Conservation (phyloP, 1,140 invertebrate genomes). For the Tenebrio molitor region DNA sequence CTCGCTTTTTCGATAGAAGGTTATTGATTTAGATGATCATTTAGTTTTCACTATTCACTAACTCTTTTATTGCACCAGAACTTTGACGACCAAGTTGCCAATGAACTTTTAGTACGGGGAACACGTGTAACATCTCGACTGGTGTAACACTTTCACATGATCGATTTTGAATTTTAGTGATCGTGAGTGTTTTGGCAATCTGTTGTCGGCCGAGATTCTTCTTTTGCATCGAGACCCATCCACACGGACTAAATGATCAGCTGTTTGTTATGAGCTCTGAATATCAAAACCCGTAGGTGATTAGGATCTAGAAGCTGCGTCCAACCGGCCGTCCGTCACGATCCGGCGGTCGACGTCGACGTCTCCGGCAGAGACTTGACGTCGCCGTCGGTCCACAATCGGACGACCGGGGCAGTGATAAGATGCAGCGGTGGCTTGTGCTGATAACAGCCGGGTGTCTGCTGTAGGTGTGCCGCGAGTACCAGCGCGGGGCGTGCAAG, state of each 20-base stretch:
- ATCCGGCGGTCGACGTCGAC: slow-evolving; percentile 4
- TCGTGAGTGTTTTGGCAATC: slow-evolving; percentile 13
- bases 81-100: slow-evolving; percentile 34
- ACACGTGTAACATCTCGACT: too few relatives aligned
- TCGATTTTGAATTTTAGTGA: too few relatives aligned
- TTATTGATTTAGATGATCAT: slow-evolving; percentile 62
- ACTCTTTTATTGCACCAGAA: slow-evolving; percentile 20
- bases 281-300: slow-evolving; percentile 37
- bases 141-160: too few relatives aligned
- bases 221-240: background rate
- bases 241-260: slow-evolving; percentile 42
- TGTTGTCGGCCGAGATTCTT: background rate
- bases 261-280: slow-evolving; percentile 41
- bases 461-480: slow-evolving; percentile 97
- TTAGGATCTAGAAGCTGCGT: slow-evolving; percentile 40
- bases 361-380: background rate
- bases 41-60: slow-evolving; percentile 53
- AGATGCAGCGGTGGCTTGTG: slow-evolving; percentile 62
- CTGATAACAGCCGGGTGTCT: slow-evolving; percentile 60
- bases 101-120: too few relatives aligned
- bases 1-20: slow-evolving; percentile 63
- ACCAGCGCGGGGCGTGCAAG: slow-evolving; percentile 97
- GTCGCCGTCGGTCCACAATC: background rate
- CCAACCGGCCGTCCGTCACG: slow-evolving; percentile 18
- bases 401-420: slow-evolving; percentile 41